Evolutionary conservation across 2,113 vertebrate species (phyloP), one percentile per base, ranked within the genome.

Genomic region (Heterocephalus glaber): DNA sequence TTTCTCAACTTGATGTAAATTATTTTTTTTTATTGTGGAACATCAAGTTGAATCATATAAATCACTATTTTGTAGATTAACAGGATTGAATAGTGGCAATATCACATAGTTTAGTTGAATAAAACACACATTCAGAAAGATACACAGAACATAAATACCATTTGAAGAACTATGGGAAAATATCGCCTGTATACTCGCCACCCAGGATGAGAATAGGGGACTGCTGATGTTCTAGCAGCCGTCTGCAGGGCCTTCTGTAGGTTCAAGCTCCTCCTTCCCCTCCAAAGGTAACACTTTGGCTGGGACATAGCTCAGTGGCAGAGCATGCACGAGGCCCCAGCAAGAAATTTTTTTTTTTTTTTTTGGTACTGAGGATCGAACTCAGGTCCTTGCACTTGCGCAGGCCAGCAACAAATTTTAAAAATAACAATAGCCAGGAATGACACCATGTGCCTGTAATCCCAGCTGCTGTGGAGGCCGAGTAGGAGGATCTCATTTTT

Each of bases 1-100:
- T 38, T 91, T 80, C 49, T 92, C 85, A 88, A 60, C n/a, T 81
- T 72, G 58, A 81, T 80, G 54, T 16, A n/a, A 90, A 68, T 90
- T 76, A 80, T 47, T 86, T 92, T 47, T 86, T 92, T 83, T 79
- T 68, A 58, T 83, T 83, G 30, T 83, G 86, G 89, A 93, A 80
- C 68, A 52, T n/a, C 79, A 94, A 41, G 7, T 86, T 68, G 84
- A 84, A 81, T 79, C 49, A 58, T 61, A 83, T 72, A 66, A 66
- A 52, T 72, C 19, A 0, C 41, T 30, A 76, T 85, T 95, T 93
- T 66, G 20, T 94, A 84, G 11, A 49, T 84, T 89, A 70, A 85
- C 49, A 60, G 72, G 44, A 38, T 68, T 92, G 66, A 70, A 47
- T 60, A 65, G 28, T 93, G 65, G 26, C 76, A 72, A 30, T 72